These are phyloP conservation scores for Anguilla japonica DNA, from an alignment of 2,113 vertebrate genomes.

Conservation along the genomic window DNA sequence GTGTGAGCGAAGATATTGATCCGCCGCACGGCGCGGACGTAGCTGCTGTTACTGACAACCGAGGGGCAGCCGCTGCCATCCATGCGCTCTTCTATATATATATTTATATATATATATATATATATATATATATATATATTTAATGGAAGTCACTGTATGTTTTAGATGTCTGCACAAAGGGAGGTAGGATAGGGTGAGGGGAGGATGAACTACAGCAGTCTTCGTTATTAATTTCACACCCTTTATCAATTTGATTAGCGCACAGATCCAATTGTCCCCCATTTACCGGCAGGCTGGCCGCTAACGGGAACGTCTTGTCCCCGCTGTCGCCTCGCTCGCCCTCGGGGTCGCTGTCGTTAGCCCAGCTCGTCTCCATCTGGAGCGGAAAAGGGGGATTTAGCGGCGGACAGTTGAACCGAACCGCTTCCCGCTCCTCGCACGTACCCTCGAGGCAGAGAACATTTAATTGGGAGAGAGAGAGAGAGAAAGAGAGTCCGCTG, in stretches of 20 bases:
- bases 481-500: no score
- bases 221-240: background rate
- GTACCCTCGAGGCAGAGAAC: no score
- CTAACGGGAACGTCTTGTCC: conserved; percentile 19
- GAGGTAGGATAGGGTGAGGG: background rate
- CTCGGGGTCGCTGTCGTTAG: background rate
- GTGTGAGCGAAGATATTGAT: background rate
- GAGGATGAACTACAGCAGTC: background rate
- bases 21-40: background rate
- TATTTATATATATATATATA: no score
- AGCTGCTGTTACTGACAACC: background rate
- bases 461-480: no score
- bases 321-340: no score
- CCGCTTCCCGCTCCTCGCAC: no score
- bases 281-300: background rate
- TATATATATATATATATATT: no score
- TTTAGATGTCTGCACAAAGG: background rate
- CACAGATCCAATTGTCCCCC: background rate
- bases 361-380: background rate
- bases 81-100: background rate
- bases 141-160: background rate
- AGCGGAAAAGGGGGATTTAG: background rate
- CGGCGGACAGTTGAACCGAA: background rate
- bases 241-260: background rate
- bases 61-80: background rate